These are phyloP conservation scores for Lepilemur ruficaudatus DNA, from an alignment of 2,797 vertebrate species.

Conservation along the genomic window DNA sequence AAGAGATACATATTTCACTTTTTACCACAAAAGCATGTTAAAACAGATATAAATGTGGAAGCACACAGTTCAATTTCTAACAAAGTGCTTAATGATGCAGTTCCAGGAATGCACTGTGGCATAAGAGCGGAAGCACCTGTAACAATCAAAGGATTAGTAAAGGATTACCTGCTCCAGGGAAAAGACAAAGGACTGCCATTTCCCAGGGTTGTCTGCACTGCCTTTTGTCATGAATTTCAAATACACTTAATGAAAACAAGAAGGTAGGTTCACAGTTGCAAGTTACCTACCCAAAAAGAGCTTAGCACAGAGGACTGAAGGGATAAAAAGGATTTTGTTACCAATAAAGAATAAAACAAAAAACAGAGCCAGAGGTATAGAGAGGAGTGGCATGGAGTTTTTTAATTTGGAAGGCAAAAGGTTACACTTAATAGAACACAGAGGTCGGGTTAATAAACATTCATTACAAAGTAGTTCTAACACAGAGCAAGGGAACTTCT, in stretches of 20 bases:
- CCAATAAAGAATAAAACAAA: conserved; percentile 7
- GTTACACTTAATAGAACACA: conserved; percentile 31
- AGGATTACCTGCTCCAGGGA: not conserved
- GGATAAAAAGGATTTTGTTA: not conserved
- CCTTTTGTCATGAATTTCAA: conserved; percentile 43
- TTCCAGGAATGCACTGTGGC: conserved; percentile 17
- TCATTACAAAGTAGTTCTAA: conserved; percentile 8
- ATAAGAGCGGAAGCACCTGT: conserved; percentile 6
- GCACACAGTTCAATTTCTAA: not conserved
- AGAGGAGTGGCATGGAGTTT: not conserved
- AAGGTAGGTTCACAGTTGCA: not conserved
- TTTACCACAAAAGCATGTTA: not conserved
- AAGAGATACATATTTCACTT: not conserved
- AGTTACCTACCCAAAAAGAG: conserved; percentile 1
- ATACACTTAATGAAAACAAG: conserved; percentile 39
- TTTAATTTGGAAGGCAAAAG: conserved; percentile 69
- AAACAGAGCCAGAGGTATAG: not conserved
- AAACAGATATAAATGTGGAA: not conserved
- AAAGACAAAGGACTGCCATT: conserved; percentile 43
- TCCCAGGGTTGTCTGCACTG: not conserved
- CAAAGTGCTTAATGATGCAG: conserved; percentile 12
- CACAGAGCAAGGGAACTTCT: not conserved
- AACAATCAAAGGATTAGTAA: conserved; percentile 18
- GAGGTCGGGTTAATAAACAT: not conserved
- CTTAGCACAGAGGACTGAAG: not conserved